Percentiles rank a stretch among this genome's conserved stretches.
Conservation (phyloP, 2,797 vertebrate species). For the Percopsis omiscomaycus region DNA sequence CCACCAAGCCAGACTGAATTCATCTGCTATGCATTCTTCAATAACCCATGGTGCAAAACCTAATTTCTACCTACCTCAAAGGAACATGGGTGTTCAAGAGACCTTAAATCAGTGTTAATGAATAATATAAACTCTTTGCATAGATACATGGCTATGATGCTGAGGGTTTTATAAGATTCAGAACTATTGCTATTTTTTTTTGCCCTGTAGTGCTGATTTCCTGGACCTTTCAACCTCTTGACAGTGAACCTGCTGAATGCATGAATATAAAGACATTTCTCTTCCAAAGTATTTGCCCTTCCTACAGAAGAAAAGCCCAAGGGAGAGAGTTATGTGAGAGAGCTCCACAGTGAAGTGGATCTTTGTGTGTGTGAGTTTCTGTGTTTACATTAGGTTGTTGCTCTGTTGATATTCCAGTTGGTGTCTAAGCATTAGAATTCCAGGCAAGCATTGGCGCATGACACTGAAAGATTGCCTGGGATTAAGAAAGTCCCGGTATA, state of each 20-base stretch:
- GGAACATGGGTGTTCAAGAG: conserved; percentile 7
- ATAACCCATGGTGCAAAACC: conserved; percentile 13
- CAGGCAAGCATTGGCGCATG: too few relatives aligned
- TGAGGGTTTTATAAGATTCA: not conserved
- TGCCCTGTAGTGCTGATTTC: too few relatives aligned
- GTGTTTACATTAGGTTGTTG: too few relatives aligned
- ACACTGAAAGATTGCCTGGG: not conserved
- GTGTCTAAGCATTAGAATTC: too few relatives aligned
- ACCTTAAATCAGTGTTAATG: conserved; percentile 34
- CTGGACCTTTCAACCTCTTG: conserved; percentile 24
- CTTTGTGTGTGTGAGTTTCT: too few relatives aligned
- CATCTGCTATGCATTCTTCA: conserved; percentile 14
- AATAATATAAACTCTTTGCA: conserved; percentile 24
- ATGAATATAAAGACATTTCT: conserved; percentile 11
- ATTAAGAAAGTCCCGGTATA: not conserved
- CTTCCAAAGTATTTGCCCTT: not conserved
- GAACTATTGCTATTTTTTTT: not conserved
- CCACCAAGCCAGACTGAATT: conserved; percentile 11
- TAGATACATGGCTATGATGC: conserved; percentile 23
- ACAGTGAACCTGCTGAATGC: conserved; percentile 4
- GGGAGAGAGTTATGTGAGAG: not conserved
- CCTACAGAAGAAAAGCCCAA: not conserved
- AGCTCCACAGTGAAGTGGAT: not conserved
- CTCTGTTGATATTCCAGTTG: too few relatives aligned
- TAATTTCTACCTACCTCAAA: conserved; percentile 14